Evolutionary conservation across 2,888 invertebrate species (phyloP).

Genomic region (Perithous albicinctus): DNA sequence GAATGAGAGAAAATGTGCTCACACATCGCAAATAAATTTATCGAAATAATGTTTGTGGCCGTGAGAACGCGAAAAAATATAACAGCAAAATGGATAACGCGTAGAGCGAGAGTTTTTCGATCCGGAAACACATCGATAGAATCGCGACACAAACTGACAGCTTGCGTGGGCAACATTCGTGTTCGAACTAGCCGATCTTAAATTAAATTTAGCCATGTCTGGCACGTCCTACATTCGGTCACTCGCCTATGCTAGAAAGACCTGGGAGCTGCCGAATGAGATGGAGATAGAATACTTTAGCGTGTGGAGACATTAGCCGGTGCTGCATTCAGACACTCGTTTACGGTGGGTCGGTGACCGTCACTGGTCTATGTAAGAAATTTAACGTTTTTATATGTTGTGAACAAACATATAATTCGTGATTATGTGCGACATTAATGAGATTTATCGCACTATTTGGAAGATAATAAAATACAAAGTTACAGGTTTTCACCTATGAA

Average conservation of each 20-base stretch:
- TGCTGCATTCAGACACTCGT: background rate
- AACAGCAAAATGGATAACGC: slow-evolving; percentile 1
- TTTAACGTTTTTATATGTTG: too few species aligned
- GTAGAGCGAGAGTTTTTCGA: slow-evolving; percentile 50
- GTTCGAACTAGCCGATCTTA: slow-evolving; percentile 76
- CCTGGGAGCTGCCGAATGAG: slow-evolving; percentile 23
- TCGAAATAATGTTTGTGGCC: background rate
- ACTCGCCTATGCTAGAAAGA: slow-evolving; percentile 54
- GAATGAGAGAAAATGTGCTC: background rate
- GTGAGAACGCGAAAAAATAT: background rate
- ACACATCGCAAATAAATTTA: background rate
- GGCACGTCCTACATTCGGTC: slow-evolving; percentile 77
- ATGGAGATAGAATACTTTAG: background rate
- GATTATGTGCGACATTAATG: too few species aligned
- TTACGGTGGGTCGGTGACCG: too few species aligned
- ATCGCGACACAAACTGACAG: slow-evolving; percentile 60
- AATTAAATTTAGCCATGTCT: slow-evolving; percentile 80
- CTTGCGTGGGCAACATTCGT: slow-evolving; percentile 71
- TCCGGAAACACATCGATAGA: slow-evolving; percentile 57
- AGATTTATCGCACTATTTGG: too few species aligned
- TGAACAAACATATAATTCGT: too few species aligned
- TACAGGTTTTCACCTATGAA: too few species aligned
- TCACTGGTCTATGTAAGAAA: too few species aligned
- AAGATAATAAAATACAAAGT: too few species aligned
- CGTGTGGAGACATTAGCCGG: slow-evolving; percentile 17